These are phyloP conservation scores for Delphinapterus leucas DNA, from an alignment of 2,113 vertebrate species.

Conservation along the genomic window DNA sequence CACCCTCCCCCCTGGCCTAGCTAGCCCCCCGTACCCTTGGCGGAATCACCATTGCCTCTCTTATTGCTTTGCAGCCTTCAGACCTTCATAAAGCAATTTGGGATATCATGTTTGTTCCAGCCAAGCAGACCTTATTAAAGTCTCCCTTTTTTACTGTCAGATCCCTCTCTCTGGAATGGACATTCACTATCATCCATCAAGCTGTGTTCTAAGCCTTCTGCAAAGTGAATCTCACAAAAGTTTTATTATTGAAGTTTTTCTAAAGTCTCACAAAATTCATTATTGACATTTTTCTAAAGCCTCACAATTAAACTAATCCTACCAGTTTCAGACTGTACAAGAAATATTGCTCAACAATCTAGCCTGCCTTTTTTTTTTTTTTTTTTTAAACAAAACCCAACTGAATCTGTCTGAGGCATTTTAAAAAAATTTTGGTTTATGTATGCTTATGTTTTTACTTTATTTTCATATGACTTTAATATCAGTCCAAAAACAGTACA, in stretches of 20 bases:
- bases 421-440: background rate
- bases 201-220: background rate
- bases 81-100: background rate
- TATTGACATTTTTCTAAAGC: background rate
- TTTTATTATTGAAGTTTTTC: background rate
- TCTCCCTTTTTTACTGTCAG: background rate
- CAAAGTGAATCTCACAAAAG: background rate
- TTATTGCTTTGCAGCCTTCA: background rate
- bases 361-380: background rate
- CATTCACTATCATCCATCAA: background rate
- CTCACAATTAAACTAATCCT: background rate
- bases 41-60: background rate
- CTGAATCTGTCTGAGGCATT: background rate
- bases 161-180: background rate
- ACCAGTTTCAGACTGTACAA: background rate
- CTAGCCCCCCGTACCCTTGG: background rate
- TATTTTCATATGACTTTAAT: conserved; percentile 3
- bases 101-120: background rate
- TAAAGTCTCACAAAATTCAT: background rate
- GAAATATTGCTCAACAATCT: background rate
- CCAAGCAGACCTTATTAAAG: background rate
- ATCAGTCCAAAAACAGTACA: background rate
- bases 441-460: background rate
- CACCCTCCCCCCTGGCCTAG: background rate
- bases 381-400: background rate